phyloP scores from a whole-genome alignment of 2,113 vertebrate genomes.

The Furnarius figulus region DNA sequence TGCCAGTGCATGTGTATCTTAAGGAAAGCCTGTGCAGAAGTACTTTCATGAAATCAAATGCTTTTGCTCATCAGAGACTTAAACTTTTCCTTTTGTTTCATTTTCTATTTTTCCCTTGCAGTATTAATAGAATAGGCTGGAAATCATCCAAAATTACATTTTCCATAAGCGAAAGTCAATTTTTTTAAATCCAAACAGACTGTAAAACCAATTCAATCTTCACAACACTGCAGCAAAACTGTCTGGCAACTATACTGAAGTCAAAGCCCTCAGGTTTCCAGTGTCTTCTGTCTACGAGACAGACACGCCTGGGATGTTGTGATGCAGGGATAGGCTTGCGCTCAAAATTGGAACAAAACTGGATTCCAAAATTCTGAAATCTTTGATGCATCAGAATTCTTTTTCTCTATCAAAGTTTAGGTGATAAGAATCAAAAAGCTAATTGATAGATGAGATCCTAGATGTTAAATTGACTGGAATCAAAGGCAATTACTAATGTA shows the following conservation, averaged over 20 bases:
- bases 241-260: background rate
- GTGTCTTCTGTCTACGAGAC: accelerated
- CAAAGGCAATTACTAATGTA: background rate
- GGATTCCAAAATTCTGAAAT: background rate
- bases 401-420: background rate
- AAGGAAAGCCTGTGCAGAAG: background rate
- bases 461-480: background rate
- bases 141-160: background rate
- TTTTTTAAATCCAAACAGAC: background rate
- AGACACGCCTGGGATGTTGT: background rate
- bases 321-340: background rate
- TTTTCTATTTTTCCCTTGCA: background rate
- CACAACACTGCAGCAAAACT: background rate
- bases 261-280: background rate
- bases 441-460: background rate
- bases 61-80: background rate
- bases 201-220: slow-evolving; percentile 12
- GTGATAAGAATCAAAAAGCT: background rate
- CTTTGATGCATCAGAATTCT: background rate
- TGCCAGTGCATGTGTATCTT: background rate
- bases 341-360: background rate
- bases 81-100: background rate
- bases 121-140: background rate
- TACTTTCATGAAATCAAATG: background rate
- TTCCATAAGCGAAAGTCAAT: background rate